Conservation (phyloP, 2,888 invertebrate genomes). For the Drosophila kuntzei region DNA sequence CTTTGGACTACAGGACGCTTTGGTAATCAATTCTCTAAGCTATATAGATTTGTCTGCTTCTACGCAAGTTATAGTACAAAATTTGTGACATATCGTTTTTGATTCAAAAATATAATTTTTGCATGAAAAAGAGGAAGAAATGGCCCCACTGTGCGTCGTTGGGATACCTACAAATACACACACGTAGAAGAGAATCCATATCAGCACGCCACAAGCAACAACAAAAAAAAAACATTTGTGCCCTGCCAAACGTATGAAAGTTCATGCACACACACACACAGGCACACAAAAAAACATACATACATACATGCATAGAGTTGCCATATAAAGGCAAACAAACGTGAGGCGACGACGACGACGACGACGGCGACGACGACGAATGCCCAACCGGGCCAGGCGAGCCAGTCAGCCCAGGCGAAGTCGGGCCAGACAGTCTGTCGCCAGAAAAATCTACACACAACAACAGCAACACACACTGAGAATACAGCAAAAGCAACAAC, state of each 20-base stretch:
- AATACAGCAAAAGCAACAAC: conserved; percentile 5
- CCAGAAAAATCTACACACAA: conserved; percentile 67
- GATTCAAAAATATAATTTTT: no score
- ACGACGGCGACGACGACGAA: conserved; percentile 24
- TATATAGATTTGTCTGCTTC: no score
- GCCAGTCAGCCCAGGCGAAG: conserved; percentile 57
- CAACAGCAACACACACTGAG: conserved; percentile 34
- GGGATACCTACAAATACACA: conserved; percentile 47
- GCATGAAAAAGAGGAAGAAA: no score
- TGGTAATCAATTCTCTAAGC: no score
- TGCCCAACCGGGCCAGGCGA: conserved; percentile 58
- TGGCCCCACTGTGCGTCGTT: no score
- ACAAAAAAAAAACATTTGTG: conserved; percentile 56
- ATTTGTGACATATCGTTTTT: no score
- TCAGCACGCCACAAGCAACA: conserved; percentile 60
- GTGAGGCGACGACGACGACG: conserved; percentile 28
- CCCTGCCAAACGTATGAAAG: conserved; percentile 67
- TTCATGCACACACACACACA: conserved; percentile 58
- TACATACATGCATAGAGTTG: conserved; percentile 45
- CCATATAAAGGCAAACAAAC: conserved; percentile 67
- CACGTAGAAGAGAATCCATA: conserved; percentile 68
- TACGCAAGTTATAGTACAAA: no score
- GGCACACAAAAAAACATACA: conserved; percentile 27
- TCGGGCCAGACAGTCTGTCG: conserved; percentile 69
- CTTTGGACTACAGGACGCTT: no score